Conservation (phyloP, 2,113 vertebrate species). For the Oryctolagus cuniculus region DNA sequence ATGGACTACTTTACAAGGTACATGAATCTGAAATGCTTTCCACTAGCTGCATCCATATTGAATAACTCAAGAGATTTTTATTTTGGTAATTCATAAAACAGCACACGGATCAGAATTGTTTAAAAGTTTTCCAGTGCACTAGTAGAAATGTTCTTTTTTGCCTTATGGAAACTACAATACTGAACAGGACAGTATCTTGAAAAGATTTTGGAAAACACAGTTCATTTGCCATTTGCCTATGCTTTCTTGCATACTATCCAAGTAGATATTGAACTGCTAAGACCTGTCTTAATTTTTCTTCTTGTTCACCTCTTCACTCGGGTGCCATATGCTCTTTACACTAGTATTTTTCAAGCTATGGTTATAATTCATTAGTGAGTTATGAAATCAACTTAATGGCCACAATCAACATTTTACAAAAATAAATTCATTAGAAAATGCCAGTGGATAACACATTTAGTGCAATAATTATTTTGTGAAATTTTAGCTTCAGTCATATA, state of each 20-base stretch:
- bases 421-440: conserved; percentile 35
- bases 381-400: neutral
- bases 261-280: neutral
- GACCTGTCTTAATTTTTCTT: neutral
- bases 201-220: no score
- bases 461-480: neutral
- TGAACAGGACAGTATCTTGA: no score
- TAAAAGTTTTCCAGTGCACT: neutral
- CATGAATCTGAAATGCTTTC: neutral
- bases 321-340: neutral
- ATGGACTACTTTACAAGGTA: neutral
- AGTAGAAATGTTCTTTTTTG: neutral
- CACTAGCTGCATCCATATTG: neutral
- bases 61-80: conserved; percentile 23
- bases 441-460: neutral
- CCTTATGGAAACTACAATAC: neutral
- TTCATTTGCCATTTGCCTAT: neutral
- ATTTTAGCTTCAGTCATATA: neutral
- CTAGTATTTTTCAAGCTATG: neutral
- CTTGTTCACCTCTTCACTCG: neutral
- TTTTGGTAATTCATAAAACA: neutral
- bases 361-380: neutral
- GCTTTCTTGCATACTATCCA: neutral
- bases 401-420: neutral
- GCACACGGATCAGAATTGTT: neutral